Percentiles rank a stretch among this genome's conserved stretches.
phyloP scores from a whole-genome alignment of 2,113 vertebrate species.

The Redunca redunca region DNA sequence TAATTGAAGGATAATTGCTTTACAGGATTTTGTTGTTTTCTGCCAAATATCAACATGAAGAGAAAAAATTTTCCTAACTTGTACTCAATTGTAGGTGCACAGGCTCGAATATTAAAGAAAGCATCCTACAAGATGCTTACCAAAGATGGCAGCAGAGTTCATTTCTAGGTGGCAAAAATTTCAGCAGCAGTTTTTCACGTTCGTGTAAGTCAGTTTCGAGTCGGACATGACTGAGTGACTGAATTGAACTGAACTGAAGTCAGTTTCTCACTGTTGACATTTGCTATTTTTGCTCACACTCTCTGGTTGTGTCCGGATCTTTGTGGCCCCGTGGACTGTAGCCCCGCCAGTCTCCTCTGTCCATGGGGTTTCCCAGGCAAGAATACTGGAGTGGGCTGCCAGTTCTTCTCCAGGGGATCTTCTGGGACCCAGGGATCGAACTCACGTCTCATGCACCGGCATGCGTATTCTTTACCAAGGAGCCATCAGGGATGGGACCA shows the following conservation, averaged over 20 bases:
- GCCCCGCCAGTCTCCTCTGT: neutral
- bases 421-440: neutral
- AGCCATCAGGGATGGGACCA: neutral
- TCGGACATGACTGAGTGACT: no score
- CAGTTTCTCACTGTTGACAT: neutral
- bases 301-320: fast-evolving
- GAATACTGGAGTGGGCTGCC: neutral
- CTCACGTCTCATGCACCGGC: neutral
- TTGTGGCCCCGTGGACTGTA: neutral
- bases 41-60: neutral
- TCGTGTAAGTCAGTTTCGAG: neutral
- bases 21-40: neutral
- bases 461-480: neutral
- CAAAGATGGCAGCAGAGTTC: neutral
- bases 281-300: neutral
- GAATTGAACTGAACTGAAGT: no score
- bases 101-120: fast-evolving
- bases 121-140: neutral
- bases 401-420: neutral
- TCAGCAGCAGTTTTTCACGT: neutral
- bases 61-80: neutral
- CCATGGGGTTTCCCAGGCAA: neutral
- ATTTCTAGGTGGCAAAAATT: neutral
- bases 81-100: neutral
- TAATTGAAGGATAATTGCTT: neutral